These are phyloP conservation scores for Polypterus senegalus DNA, from an alignment of 2,113 vertebrate species.

Conservation along the genomic window DNA sequence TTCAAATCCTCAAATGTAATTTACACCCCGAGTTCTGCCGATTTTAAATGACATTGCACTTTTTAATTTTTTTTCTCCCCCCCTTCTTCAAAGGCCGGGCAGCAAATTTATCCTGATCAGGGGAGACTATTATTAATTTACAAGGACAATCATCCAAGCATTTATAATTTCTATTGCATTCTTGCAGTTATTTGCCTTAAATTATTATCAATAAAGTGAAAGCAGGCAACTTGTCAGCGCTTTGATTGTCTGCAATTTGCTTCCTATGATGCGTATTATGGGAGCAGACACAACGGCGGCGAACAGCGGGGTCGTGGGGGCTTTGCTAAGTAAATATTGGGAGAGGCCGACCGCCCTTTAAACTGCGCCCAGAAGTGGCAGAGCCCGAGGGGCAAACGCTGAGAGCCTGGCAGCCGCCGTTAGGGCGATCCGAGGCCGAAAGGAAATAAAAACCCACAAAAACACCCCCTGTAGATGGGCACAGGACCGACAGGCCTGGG, in stretches of 20 bases:
- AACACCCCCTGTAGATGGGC: no score
- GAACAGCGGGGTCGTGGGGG: no score
- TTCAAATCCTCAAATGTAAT: slow-evolving; percentile 76
- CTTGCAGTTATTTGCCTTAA: slow-evolving; percentile 58
- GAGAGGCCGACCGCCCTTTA: no score
- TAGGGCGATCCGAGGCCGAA: background rate
- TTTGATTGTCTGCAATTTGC: slow-evolving; percentile 15
- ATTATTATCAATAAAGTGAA: slow-evolving; percentile 50
- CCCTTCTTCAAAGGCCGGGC: slow-evolving; percentile 48
- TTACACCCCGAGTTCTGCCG: slow-evolving; percentile 63
- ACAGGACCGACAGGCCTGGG: no score
- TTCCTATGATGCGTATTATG: slow-evolving; percentile 13
- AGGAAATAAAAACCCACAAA: no score
- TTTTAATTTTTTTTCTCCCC: slow-evolving; percentile 58
- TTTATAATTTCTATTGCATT: slow-evolving; percentile 57
- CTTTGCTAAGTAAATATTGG: no score
- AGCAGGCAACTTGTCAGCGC: slow-evolving; percentile 24
- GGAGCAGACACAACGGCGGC: background rate
- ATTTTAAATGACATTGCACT: slow-evolving; percentile 79
- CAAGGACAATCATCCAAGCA: slow-evolving; percentile 67
- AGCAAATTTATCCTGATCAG: slow-evolving; percentile 74
- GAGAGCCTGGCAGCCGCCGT: slow-evolving; percentile 7
- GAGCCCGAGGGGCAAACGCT: background rate
- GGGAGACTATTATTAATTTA: slow-evolving; percentile 70
- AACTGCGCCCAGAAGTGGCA: background rate